Base-by-base conservation (phyloP, 1,140 invertebrate species). In the Triops cancriformis region DNA sequence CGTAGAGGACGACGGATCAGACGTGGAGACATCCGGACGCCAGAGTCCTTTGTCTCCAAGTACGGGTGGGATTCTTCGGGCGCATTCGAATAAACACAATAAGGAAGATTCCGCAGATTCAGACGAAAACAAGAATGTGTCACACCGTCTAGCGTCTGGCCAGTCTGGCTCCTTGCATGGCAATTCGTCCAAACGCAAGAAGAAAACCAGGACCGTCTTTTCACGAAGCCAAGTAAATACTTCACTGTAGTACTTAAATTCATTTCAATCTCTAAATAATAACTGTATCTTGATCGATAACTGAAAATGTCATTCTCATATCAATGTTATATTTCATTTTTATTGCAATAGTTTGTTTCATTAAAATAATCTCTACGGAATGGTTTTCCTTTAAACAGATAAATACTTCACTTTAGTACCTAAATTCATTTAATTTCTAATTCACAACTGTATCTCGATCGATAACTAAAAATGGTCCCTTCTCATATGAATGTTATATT, bases 131-230 rank as follows among this genome's bases (percentile, higher is more conserved):
- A 64, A 64, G 18, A 64, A 64, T 64, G 23, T 64, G 14, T 64
- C 51, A 18, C 51, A 64, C 18, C 51, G n/a, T 64, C 18, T 64
- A 64, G 14, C 51, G n/a, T 73, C 64, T 27, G 45, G 77, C 73
- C 72, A 42, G 41, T 43, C 72, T 0, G 77, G 72, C 23, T 41
- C 43, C 18, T 77, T 45, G 64, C 31, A 73, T 7, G 75, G 75
- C 6, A 74, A 41, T 28, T 72, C 26, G 26, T 76, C 72, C 74
- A 94, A 95, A 83, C 87, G 97, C 73, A 99, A 99, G 88, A 99
- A 99, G 88, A 99, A 99, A 85, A 99, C 97, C 0, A 86, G 97
- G 75, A 99, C 97, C 0, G 97, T 99, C 0, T 99, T 99, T 86
- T 98, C 96, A 0, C 87, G 97, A 72, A 89, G 86, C 82, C 89